Base-by-base conservation (phyloP, 2,113 vertebrate genomes). In the Brachyhypopomus gauderio region DNA sequence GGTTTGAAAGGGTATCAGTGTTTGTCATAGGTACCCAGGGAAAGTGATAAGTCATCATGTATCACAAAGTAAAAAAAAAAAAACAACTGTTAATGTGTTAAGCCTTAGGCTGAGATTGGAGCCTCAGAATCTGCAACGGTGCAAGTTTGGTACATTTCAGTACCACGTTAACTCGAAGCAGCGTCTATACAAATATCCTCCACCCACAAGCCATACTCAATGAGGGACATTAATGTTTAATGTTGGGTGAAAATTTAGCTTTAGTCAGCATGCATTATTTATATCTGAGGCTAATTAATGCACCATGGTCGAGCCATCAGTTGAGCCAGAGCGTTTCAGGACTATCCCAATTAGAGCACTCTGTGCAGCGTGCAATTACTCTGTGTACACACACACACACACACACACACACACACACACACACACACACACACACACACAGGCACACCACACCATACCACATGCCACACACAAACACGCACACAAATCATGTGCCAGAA, bases 241-340 rank as follows among this genome's bases (percentile, higher is more conserved):
- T 77, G 69, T 64, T 55, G 70, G 75, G 82, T 83, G 89, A 90
- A 89, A 91, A 90, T 84, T 79, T 86, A 87, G 89, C 89, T 89
- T 91, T 89, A 89, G 84, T 79, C 85, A 1, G 5, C 88, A 90
- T 92, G 78, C 85, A 92, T 92, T 92, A 92, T 93, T 93, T 91
- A 93, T 88, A 84, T 52, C 85, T 30, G 58, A 82, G 84, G 91
- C 88, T 89, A 93, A 93, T 93, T 91, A 92, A 90, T 80, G 75
- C 75, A 25, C 79, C 71, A 48, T 80, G 87, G 85, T 84, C 66
- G 79, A 77, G 52, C 59, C 34, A 76, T 81, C 59, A 73, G 69
- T 87, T 80, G n/a, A 69, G 77, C 79, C 82, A 84, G 85, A 87
- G 84, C 82, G 85, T 79, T 90, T 87, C 84, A 52, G n/a, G 83